Conservation (phyloP, 2,797 vertebrate species). For the Cheracebus regulus region DNA sequence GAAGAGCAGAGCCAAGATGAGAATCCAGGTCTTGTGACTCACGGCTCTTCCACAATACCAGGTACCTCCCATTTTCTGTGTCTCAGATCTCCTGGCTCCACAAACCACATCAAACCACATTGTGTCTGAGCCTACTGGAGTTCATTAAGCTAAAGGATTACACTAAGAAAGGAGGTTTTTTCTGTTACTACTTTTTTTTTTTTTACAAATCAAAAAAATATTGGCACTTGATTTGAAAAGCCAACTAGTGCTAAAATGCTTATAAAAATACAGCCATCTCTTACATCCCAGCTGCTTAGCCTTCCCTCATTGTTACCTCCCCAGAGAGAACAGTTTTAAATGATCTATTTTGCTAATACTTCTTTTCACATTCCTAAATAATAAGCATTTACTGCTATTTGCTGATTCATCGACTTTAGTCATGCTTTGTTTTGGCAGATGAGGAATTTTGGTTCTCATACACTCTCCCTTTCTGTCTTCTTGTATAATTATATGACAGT, state of each 20-base stretch:
- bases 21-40: background rate
- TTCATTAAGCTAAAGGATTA: background rate
- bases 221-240: constrained; percentile 14
- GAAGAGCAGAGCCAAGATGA: background rate
- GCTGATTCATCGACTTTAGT: background rate
- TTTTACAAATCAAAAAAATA: constrained; percentile 20
- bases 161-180: constrained; percentile 22
- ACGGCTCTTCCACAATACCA: background rate
- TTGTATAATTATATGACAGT: background rate
- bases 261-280: background rate
- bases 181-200: background rate
- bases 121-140: background rate
- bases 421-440: background rate
- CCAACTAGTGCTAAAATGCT: background rate
- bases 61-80: background rate
- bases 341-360: background rate
- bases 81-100: background rate
- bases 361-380: constrained; percentile 12
- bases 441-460: background rate
- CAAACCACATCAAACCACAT: background rate
- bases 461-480: background rate
- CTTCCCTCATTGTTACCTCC: background rate
- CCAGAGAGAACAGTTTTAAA: background rate
- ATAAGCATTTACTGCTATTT: background rate
- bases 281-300: background rate